These are phyloP conservation scores for Caenorhabditis sp. DNA, from an alignment of 2,888 invertebrate genomes.

Conservation along the genomic window DNA sequence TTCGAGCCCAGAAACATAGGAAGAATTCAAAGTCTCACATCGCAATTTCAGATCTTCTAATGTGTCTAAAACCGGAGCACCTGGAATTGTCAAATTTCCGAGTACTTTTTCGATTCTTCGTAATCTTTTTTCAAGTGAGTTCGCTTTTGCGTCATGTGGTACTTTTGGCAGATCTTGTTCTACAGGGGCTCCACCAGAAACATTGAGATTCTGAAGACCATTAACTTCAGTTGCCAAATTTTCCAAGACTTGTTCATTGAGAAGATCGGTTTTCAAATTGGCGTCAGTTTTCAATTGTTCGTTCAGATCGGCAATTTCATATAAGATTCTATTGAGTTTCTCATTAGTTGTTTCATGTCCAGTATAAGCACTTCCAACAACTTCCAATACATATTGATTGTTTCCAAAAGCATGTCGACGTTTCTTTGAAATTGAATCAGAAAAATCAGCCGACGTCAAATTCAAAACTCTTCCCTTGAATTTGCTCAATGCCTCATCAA, in stretches of 20 bases:
- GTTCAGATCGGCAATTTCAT: slow-evolving; percentile 55
- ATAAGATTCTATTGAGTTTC: slow-evolving; percentile 59
- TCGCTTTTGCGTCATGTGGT: slow-evolving; percentile 14
- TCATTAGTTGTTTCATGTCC: slow-evolving; percentile 59
- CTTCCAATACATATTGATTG: slow-evolving; percentile 60
- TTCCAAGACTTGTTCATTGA: slow-evolving; percentile 42
- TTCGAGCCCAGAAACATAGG: slow-evolving; percentile 50
- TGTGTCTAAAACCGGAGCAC: slow-evolving; percentile 46
- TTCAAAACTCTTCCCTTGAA: slow-evolving; percentile 60
- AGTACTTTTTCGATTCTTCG: slow-evolving; percentile 44
- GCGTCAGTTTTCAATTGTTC: slow-evolving; percentile 37
- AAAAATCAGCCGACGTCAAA: slow-evolving; percentile 58
- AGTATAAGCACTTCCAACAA: slow-evolving; percentile 51
- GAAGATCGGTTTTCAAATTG: slow-evolving; percentile 24
- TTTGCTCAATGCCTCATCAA: slow-evolving; percentile 61
- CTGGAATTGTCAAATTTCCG: slow-evolving; percentile 37
- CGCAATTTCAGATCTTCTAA: slow-evolving; percentile 54
- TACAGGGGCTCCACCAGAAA: not conserved
- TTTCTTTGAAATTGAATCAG: slow-evolving; percentile 61
- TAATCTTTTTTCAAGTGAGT: slow-evolving; percentile 41
- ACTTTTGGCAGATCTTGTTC: slow-evolving; percentile 17
- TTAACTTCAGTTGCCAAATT: slow-evolving; percentile 40
- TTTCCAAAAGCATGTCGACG: slow-evolving; percentile 59
- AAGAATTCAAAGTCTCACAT: slow-evolving; percentile 49
- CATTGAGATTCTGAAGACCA: slow-evolving; percentile 22